Percentiles rank a stretch among this genome's conserved stretches.
These are phyloP conservation scores for Platycnemis pennipes DNA, from an alignment of 2,888 invertebrate species.

Conservation along the genomic window DNA sequence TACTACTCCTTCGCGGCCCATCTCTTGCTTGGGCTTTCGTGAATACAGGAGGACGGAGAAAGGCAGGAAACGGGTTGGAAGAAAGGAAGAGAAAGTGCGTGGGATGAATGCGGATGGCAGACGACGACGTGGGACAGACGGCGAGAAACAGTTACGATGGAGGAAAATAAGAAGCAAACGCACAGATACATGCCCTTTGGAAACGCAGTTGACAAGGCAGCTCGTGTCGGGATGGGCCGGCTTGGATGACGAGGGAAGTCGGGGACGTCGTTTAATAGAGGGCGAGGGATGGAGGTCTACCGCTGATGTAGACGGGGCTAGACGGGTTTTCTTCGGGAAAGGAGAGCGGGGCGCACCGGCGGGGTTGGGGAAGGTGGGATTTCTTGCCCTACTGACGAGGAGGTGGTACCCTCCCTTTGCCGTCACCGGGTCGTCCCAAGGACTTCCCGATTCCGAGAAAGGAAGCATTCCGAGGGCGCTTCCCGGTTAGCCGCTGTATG, in stretches of 20 bases:
- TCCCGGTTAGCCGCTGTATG: no score
- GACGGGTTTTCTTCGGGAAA: conserved; percentile 1
- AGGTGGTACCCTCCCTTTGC: not conserved
- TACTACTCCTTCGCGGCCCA: not conserved
- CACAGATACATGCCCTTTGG: not conserved
- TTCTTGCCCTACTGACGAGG: conserved; percentile 48
- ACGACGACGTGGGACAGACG: not conserved
- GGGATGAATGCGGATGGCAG: not conserved
- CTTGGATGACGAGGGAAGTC: not conserved
- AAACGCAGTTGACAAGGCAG: not conserved
- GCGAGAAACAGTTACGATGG: not conserved
- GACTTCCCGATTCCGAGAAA: conserved; percentile 66
- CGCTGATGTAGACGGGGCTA: not conserved
- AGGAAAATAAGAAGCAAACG: not conserved
- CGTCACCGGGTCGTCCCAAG: conserved; percentile 32
- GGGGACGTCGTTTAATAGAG: not conserved
- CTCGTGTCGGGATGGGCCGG: not conserved
- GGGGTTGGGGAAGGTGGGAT: not conserved
- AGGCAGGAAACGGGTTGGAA: conserved; percentile 5
- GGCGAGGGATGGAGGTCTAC: not conserved
- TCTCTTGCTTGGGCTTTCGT: not conserved
- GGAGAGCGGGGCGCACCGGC: not conserved
- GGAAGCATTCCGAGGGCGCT: not conserved
- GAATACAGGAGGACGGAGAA: not conserved
- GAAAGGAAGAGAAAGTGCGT: conserved; percentile 5